Conservation (phyloP, 2,888 invertebrate species). For the Therioaphis trifolii region DNA sequence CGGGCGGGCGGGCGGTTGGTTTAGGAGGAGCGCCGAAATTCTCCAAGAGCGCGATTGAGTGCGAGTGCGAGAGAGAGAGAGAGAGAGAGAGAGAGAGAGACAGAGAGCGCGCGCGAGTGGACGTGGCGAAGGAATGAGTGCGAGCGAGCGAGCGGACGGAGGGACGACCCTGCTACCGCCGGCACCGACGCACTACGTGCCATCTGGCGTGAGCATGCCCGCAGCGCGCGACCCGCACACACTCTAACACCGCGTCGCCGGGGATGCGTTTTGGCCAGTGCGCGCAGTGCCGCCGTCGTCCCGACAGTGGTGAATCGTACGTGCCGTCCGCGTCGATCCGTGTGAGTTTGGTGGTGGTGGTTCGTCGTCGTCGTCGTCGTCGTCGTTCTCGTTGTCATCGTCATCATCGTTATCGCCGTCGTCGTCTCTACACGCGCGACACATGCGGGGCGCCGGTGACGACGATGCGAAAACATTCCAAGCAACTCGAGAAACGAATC, state of each 20-base stretch:
- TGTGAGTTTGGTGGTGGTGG: conserved; percentile 15
- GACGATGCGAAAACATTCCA: conserved; percentile 60
- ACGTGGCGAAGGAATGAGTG: not conserved
- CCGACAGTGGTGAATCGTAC: conserved; percentile 35
- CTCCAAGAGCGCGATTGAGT: not conserved
- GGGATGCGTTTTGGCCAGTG: conserved; percentile 53
- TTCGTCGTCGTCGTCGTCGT: conserved; percentile 9
- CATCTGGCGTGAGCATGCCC: conserved; percentile 61
- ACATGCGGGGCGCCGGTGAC: conserved; percentile 43
- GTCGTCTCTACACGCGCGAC: not conserved
- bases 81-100: not conserved
- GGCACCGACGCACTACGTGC: conserved; percentile 57
- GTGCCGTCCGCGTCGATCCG: conserved; percentile 38
- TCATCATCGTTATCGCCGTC: conserved; percentile 16
- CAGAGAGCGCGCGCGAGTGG: not conserved
- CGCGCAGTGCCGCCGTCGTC: conserved; percentile 55
- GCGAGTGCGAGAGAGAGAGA: not conserved
- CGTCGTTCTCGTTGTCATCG: conserved; percentile 7
- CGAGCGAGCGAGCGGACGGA: not conserved
- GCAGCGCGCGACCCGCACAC: conserved; percentile 25
- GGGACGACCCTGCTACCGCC: conserved; percentile 34
- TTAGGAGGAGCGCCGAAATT: conserved; percentile 5
- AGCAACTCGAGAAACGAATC: conserved; percentile 54
- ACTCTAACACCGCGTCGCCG: conserved; percentile 27
- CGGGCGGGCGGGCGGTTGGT: not conserved